Conservation (phyloP, 2,797 vertebrate species). For the Megalops cyprinoides region DNA sequence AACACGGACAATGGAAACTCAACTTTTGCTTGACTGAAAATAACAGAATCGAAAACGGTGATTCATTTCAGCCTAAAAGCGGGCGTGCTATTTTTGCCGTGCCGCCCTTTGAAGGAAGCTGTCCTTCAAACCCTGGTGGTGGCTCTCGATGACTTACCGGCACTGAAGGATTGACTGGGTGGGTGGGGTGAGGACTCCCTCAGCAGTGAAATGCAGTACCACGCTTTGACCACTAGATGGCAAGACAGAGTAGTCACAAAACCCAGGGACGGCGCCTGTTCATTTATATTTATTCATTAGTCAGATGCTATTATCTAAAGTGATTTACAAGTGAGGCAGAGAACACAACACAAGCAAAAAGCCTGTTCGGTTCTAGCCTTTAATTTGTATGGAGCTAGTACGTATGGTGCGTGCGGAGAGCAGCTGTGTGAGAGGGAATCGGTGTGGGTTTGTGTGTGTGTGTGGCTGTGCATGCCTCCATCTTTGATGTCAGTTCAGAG, state of each 20-base stretch:
- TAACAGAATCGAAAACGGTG: background rate
- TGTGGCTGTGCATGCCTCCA: background rate
- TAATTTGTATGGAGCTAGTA: too few species aligned
- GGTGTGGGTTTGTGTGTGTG: background rate
- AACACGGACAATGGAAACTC: background rate
- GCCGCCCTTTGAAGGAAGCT: background rate
- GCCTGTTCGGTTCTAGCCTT: too few species aligned
- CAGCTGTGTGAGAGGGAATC: too few species aligned
- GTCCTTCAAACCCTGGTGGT: too few species aligned
- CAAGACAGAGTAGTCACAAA: background rate
- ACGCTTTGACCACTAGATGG: background rate
- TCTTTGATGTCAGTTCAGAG: background rate
- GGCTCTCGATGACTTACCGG: too few species aligned
- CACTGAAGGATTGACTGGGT: background rate
- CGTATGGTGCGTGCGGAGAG: too few species aligned
- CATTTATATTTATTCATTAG: too few species aligned
- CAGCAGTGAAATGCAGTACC: too few species aligned
- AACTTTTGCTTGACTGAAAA: background rate
- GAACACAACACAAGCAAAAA: too few species aligned
- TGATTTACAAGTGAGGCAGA: too few species aligned
- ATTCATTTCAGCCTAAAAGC: background rate
- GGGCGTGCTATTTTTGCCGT: background rate
- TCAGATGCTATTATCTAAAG: too few species aligned
- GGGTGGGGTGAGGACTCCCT: too few species aligned
- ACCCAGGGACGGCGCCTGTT: background rate